Evolutionary conservation across 2,888 invertebrate genomes (phyloP), one percentile per base, ranked within the genome.

Genomic region (Acrobasis consociella): DNA sequence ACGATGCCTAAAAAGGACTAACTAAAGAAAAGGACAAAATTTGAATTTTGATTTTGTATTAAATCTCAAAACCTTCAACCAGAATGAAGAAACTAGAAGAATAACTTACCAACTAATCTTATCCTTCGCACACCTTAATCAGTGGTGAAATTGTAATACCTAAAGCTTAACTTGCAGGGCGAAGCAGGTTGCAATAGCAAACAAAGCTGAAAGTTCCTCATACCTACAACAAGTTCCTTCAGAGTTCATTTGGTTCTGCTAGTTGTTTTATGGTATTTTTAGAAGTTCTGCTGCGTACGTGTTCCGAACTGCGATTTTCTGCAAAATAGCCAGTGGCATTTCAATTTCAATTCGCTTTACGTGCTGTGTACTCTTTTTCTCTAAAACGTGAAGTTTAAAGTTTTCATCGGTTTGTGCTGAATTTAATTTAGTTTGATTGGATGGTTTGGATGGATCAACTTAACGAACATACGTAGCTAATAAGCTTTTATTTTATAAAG

Each of bases 181-280:
- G 16, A 37, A 51, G 39, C 51, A 51, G 39, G 22, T 51, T 51
- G 60, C 51, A 38, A 62, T 60, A 55, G 62, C 60, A 62, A 60
- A 66, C 61, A 62, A 75, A 76, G 74, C 74, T 77, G 73, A 71
- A 81, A 81, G 76, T 81, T 81, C 73, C 71, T 72, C 76, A 80
- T 75, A 11, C 10, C 7, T n/a, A 38, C n/a, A 81, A 81, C 78
- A 78, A 72, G 78, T 79, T 78, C 73, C 69, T 72, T 72, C 72
- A 73, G 74, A 75, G 80, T 80, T 75, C 75, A 72, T 72, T 67
- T 69, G 65, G 70, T 73, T 78, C 72, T 72, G 76, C 74, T 73
- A 72, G 71, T 77, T 76, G 80, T 78, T 80, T 78, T 72, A 66
- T 69, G 65, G 67, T 73, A 73, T 72, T 73, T 56, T 77, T 69